Conservation (phyloP, 1,140 invertebrate species). For the Lordiphosa collinella region DNA sequence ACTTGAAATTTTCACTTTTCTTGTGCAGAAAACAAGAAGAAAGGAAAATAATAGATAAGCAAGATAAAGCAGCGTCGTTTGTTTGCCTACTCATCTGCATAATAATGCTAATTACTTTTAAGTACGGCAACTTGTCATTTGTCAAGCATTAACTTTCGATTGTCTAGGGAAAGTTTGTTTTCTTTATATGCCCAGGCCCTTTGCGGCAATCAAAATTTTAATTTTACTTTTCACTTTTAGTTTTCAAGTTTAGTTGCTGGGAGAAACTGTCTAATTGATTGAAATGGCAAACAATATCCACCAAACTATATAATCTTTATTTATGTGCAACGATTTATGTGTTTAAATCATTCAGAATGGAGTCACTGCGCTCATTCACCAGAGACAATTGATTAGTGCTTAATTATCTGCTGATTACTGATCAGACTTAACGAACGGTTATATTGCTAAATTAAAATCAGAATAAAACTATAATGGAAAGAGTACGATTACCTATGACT, state of each 20-base stretch:
- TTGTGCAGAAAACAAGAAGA: conserved; percentile 21
- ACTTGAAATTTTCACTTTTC: conserved; percentile 65
- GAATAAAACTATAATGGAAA: too few relatives aligned
- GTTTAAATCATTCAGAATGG: too few relatives aligned
- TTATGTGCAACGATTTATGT: too few relatives aligned
- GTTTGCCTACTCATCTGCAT: conserved; percentile 62
- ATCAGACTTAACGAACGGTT: too few relatives aligned
- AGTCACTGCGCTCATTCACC: too few relatives aligned
- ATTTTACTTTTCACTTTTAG: conserved; percentile 31
- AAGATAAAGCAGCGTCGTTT: not conserved
- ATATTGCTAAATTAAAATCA: too few relatives aligned
- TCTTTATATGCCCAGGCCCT: not conserved
- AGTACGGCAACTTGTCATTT: conserved; percentile 71
- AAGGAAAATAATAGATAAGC: conserved; percentile 38
- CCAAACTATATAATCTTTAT: too few relatives aligned
- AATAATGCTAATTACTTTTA: conserved; percentile 76
- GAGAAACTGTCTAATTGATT: too few relatives aligned
- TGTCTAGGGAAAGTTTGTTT: conserved; percentile 59
- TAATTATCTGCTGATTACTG: too few relatives aligned
- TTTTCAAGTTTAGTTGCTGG: not conserved
- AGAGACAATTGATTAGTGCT: too few relatives aligned
- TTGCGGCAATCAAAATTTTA: conserved; percentile 22
- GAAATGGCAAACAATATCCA: too few relatives aligned
- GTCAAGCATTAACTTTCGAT: conserved; percentile 25
- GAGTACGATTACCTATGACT: too few relatives aligned